Evolutionary conservation across 2,113 vertebrate genomes (phyloP), one percentile per base, ranked within the genome.

Genomic region (Laterallus jamaicensis): DNA sequence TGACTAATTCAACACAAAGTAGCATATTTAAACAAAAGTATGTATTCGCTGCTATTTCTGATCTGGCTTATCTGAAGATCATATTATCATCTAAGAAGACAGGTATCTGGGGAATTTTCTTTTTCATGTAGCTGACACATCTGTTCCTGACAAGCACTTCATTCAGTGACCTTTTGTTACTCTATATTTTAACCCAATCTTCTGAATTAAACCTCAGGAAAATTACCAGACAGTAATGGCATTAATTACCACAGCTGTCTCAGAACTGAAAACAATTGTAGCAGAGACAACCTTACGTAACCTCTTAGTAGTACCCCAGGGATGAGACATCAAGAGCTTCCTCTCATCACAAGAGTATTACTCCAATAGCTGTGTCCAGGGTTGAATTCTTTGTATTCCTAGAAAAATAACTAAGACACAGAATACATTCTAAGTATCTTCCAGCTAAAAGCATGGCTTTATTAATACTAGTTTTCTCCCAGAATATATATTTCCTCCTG

Each of bases 171-270:
- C 78, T 89, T 37, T 90, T 95, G 49, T 91, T 90, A 82, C 40
- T 95, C 77, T 94, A 63, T 50, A 75, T 96, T 93, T 96, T 93
- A 88, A 97, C 76, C 95, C 59, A 69, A 60, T 50, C 37, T 93
- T 92, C 96, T 89, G 52, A 92, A 76, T 91, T 92, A 90, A 94
- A 87, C 64, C 63, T 90, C 73, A 49, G 58, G 54, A 84, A 96
- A 96, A 90, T 77, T 90, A 83, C 56, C 68, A 92, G 1, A 17
- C 82, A 54, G 44, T 75, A 86, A 82, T 82, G 52, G 70, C 42
- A 88, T 88, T 95, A 95, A 94, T 97, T 96, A 93, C 49, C 74
- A 69, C 18, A 94, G 55, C 11, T 22, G 28, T 74, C 64, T 90
- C 95, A 95, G 97, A 96, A 91, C 54, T 39, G 87, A 78, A 96